A percentile compares a stretch with the other conserved stretches of the same genome.
These are phyloP conservation scores for Scaptomyza parva DNA, from an alignment of 2,888 invertebrate genomes.

Conservation along the genomic window DNA sequence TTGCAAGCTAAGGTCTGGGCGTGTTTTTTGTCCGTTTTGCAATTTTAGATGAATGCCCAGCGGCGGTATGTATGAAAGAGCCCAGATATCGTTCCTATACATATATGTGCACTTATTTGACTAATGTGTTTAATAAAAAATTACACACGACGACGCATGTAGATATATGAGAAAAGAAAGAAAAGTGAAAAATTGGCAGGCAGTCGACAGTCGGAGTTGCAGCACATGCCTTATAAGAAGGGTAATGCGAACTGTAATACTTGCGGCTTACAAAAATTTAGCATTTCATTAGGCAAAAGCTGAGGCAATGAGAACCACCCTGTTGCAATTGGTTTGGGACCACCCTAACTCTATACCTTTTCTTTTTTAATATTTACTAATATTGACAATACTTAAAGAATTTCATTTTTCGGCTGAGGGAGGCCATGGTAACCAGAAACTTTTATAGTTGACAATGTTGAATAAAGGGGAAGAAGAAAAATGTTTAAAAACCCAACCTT, in stretches of 20 bases:
- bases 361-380: conserved; percentile 83
- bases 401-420: conserved; percentile 36
- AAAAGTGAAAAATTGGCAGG: conserved; percentile 77
- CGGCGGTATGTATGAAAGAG: conserved; percentile 63
- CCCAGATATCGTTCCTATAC: conserved; percentile 49
- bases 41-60: conserved; percentile 73
- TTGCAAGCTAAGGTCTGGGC: conserved; percentile 41
- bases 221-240: conserved; percentile 34
- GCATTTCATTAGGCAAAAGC: conserved; percentile 67
- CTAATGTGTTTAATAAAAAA: conserved; percentile 80
- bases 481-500: conserved; percentile 64
- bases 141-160: conserved; percentile 65
- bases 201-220: no score
- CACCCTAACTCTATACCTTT: conserved; percentile 53
- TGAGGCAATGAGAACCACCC: conserved; percentile 24
- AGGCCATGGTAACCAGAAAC: conserved; percentile 78
- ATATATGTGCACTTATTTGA: conserved; percentile 71
- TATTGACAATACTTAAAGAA: conserved; percentile 83
- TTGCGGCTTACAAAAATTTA: conserved; percentile 79
- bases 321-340: no score
- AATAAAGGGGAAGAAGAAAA: not conserved
- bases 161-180: conserved; percentile 30
- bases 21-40: conserved; percentile 61
- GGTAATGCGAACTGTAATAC: conserved; percentile 65
- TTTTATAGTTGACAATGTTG: conserved; percentile 74